phyloP scores from a whole-genome alignment of 64 coral and sea anemone species.

The Pocillopora verrucosa region DNA sequence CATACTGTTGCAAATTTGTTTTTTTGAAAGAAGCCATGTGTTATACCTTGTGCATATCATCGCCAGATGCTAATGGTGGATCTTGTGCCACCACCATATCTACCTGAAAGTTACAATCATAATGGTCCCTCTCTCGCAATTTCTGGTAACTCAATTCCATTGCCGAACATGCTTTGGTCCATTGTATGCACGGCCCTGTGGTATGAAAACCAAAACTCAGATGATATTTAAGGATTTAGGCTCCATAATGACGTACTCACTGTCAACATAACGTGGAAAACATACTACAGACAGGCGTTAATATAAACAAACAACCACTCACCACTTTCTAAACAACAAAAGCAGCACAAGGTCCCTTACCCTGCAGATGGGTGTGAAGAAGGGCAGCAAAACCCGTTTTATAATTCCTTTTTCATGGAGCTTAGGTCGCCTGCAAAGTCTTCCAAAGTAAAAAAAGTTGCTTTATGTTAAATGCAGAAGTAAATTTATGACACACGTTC shows the following conservation, averaged over 20 bases:
- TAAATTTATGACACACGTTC: background rate
- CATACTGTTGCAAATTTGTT: background rate
- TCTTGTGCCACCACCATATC: no score
- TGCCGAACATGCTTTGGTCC: conserved; percentile 5
- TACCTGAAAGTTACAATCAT: conserved; percentile 8
- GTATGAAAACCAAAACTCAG: no score
- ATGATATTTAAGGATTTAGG: background rate
- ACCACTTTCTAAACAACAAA: no score
- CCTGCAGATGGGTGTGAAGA: conserved; percentile 53
- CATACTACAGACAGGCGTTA: no score
- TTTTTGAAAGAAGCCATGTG: background rate
- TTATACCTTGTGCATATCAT: no score
- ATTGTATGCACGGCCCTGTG: background rate
- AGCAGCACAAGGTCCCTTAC: background rate
- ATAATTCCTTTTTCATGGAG: conserved; percentile 42
- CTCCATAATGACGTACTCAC: no score
- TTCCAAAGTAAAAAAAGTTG: background rate
- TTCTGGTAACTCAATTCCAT: conserved; percentile 2
- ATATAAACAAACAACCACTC: no score
- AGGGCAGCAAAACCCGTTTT: conserved; percentile 49
- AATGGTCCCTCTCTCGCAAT: background rate
- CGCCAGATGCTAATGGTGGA: background rate
- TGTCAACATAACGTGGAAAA: no score
- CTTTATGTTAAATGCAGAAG: no score
- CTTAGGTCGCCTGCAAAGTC: background rate